Base-by-base conservation (phyloP, 2,797 vertebrate species). In the Intellagama lesueurii region DNA sequence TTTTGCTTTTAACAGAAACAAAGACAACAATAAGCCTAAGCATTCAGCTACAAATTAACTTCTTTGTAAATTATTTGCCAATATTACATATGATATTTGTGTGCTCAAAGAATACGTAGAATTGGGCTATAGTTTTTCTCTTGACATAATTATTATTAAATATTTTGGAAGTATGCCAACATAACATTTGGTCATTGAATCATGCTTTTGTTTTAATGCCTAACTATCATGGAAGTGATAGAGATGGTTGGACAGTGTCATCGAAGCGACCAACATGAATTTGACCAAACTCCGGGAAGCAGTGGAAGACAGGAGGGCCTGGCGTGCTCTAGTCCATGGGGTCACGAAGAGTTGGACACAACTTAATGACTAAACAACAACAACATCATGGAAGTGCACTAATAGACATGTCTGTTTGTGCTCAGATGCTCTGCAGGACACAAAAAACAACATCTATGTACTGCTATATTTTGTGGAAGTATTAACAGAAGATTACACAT, bases 191-290 rank as follows among this genome's bases (percentile, higher is more conserved):
- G 35, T 77, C 73, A 77, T n/a, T 86, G 84, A 86, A 56, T 77
- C 52, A 66, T 77, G 35, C 56, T 86, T 64, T 77, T 77, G 56
- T 75, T 76, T 86, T 86, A 77, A 76, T 76, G 84, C 7, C 35
- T 17, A 77, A 66, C 35, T 35, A 30, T 26, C 1, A 19, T 32
- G 40, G 84, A 76, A 85, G n/a, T 85, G 24, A n/a, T 40, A 40
- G 40, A 40, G 40, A 40, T 40, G 40, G 40, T 40, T 40, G 40
- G 40, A 40, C 40, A 40, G 40, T 40, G 40, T 40, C 40, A 40
- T 40, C 3, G 40, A 40, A 40, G 40, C 40, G 1, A 40, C 40
- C 40, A 40, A 2, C 40, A 40, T 40, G 40, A 40, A 40, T 40
- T 40, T 40, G 40, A 40, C 40, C 40, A 40, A 40, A 40, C 3